Evolutionary conservation across 1,140 invertebrate species (phyloP).

Genomic region (Dolichoris vasculosae): DNA sequence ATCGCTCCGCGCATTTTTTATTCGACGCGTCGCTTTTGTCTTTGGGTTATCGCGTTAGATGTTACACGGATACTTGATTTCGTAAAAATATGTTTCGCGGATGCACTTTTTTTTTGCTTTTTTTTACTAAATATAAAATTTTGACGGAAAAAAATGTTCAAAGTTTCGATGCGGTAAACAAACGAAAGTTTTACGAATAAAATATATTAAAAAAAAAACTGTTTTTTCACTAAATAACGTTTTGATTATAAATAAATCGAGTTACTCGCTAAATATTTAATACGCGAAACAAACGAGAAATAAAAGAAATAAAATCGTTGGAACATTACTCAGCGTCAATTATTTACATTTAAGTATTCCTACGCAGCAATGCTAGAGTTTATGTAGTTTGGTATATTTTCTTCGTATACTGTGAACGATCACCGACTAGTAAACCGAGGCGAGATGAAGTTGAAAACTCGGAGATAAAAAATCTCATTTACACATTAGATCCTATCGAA

Average conservation of each 20-base stretch:
- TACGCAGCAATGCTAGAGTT: neutral
- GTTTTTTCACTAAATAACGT: too few relatives aligned
- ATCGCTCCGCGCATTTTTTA: neutral
- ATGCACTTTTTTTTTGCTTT: too few relatives aligned
- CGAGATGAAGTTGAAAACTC: neutral
- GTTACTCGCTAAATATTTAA: too few relatives aligned
- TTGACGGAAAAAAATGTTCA: neutral
- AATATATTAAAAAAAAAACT: too few relatives aligned
- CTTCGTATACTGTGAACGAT: neutral
- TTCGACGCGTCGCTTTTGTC: neutral
- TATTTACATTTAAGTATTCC: neutral
- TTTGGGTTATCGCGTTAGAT: neutral
- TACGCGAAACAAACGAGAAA: too few relatives aligned
- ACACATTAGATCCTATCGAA: slow-evolving; percentile 34
- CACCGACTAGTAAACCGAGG: neutral
- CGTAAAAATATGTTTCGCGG: neutral
- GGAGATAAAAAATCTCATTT: neutral
- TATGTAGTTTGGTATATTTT: neutral
- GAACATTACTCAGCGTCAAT: neutral
- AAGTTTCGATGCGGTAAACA: neutral
- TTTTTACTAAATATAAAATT: too few relatives aligned
- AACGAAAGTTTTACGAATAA: too few relatives aligned
- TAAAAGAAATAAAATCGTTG: too few relatives aligned
- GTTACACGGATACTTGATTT: too few relatives aligned
- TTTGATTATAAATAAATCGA: too few relatives aligned